phyloP scores from a whole-genome alignment of 2,888 invertebrate species.

The Macrosiphum euphorbiae region DNA sequence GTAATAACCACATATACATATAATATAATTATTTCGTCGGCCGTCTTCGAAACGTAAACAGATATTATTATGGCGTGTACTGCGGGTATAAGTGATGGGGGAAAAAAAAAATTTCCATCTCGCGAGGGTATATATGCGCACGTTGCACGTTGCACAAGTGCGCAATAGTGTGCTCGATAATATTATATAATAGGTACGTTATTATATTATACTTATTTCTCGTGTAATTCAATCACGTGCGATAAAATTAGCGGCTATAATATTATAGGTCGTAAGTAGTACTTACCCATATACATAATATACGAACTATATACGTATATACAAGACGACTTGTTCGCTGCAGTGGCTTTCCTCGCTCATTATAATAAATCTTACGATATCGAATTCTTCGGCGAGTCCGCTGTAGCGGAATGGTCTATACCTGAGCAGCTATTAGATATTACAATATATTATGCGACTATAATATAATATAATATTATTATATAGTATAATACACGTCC shows the following conservation, averaged over 20 bases:
- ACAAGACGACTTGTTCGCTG: background rate
- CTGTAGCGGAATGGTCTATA: background rate
- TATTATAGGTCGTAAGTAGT: background rate
- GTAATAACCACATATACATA: background rate
- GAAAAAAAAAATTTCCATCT: background rate
- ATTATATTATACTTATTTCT: constrained; percentile 25
- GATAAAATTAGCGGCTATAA: constrained; percentile 12
- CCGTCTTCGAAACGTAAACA: constrained; percentile 7
- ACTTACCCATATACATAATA: too few species aligned
- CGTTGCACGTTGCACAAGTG: background rate
- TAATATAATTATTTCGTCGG: background rate
- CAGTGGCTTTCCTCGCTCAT: background rate
- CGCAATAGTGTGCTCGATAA: background rate
- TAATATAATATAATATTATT: too few species aligned
- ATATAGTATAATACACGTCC: background rate
- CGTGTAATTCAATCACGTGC: constrained; percentile 27
- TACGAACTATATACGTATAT: background rate
- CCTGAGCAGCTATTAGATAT: background rate
- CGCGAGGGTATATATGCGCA: too few species aligned
- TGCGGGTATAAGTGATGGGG: background rate
- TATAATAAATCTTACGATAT: constrained; percentile 17
- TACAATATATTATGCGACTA: too few species aligned
- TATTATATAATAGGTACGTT: background rate
- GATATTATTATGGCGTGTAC: background rate
- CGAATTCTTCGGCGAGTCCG: background rate